Percentiles rank a stretch among this genome's conserved stretches.
Conservation (phyloP, 2,797 vertebrate species). For the Oceanodroma leucorhoa region DNA sequence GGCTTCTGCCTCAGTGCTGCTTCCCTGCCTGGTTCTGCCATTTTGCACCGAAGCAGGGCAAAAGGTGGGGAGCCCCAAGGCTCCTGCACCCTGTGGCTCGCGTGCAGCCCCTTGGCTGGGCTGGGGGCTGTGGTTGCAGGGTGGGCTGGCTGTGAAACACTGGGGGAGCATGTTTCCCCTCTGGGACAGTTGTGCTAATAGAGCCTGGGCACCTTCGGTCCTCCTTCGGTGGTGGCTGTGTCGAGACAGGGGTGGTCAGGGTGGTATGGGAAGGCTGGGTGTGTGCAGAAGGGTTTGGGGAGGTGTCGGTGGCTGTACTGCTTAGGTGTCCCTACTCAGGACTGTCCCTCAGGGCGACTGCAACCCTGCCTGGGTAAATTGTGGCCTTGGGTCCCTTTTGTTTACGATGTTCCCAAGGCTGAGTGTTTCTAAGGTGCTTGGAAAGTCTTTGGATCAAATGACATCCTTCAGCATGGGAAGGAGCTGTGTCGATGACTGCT, state of each 20-base stretch:
- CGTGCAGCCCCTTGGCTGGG: background rate
- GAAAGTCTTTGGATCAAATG: background rate
- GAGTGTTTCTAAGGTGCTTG: background rate
- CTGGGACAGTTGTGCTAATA: background rate
- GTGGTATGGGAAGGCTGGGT: background rate
- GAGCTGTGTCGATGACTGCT: background rate
- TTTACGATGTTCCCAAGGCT: background rate
- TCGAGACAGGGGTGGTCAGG: rapidly evolving
- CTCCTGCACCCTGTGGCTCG: background rate
- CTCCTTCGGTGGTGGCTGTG: background rate
- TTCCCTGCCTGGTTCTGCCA: background rate
- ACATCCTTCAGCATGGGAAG: background rate
- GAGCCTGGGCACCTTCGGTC: background rate
- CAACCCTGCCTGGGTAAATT: background rate
- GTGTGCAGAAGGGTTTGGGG: background rate
- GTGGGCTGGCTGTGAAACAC: background rate
- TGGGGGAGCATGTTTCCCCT: background rate
- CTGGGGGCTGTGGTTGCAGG: background rate
- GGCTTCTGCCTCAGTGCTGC: background rate
- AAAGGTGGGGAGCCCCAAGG: background rate
- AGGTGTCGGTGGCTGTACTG: background rate
- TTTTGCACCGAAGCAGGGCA: background rate
- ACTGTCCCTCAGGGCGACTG: background rate
- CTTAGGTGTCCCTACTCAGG: background rate
- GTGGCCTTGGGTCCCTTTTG: background rate